These are phyloP conservation scores for Lepidurus apus DNA, from an alignment of 1,140 invertebrate species.

Conservation along the genomic window DNA sequence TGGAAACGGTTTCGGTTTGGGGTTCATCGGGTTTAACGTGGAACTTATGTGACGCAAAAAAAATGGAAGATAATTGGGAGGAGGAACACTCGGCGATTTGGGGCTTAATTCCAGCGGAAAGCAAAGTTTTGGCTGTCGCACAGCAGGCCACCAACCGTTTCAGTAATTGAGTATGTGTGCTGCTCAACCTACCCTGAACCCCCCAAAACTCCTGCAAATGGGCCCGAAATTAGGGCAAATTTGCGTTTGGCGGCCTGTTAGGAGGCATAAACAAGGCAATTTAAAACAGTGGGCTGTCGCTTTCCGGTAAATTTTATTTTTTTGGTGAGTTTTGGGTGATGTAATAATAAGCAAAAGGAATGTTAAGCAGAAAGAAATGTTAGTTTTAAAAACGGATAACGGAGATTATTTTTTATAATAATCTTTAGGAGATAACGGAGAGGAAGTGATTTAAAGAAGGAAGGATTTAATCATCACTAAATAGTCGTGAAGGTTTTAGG, in stretches of 20 bases:
- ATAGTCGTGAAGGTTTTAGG: not conserved
- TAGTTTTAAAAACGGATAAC: no score
- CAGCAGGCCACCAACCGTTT: not conserved
- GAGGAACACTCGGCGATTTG: not conserved
- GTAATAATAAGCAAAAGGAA: no score
- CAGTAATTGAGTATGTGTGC: constrained; percentile 8
- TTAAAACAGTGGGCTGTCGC: no score
- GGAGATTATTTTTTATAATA: no score
- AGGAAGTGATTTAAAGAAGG: not conserved
- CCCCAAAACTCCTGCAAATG: not conserved
- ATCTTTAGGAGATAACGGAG: no score
- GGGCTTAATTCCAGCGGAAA: not conserved
- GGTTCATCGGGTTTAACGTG: not conserved
- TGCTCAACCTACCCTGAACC: not conserved
- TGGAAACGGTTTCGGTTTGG: not conserved
- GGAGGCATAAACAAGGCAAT: not conserved
- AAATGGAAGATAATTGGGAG: not conserved
- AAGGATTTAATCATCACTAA: not conserved
- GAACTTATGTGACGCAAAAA: not conserved
- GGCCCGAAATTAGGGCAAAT: no score
- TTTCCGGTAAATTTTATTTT: no score
- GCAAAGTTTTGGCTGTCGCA: constrained; percentile 9
- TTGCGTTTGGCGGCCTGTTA: not conserved
- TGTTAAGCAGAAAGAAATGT: no score
- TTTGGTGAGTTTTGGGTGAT: no score